phyloP scores from a whole-genome alignment of 2,113 vertebrate genomes.

The human (Homo sapiens) region DNA sequence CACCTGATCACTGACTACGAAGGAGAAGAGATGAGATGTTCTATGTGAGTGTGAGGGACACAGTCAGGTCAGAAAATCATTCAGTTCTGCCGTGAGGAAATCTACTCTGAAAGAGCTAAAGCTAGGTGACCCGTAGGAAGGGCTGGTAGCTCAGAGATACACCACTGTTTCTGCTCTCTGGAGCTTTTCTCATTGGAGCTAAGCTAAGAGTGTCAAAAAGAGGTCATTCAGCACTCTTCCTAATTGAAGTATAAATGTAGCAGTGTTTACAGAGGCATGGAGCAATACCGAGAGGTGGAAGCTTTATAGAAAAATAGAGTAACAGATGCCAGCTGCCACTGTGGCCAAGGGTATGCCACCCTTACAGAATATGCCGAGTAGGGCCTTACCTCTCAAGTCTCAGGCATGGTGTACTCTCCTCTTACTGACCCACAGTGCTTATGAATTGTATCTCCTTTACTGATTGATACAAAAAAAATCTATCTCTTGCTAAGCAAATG shows the following conservation, averaged over 20 bases:
- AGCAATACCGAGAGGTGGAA: background rate
- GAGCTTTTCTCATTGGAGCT: background rate
- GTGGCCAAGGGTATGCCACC: background rate
- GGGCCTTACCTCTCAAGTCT: background rate
- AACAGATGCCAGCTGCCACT: background rate
- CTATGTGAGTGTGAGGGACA: background rate
- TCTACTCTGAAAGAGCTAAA: background rate
- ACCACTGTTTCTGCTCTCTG: background rate
- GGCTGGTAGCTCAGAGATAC: background rate
- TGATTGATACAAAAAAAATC: background rate
- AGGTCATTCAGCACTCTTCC: background rate
- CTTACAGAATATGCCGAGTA: background rate
- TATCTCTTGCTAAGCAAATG: background rate
- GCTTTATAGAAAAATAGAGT: background rate
- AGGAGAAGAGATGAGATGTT: background rate
- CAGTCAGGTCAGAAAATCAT: background rate
- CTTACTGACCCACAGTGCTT: background rate
- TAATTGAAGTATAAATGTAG: background rate
- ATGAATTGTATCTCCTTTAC: background rate
- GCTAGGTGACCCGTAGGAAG: background rate
- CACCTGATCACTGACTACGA: background rate
- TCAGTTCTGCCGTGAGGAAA: background rate
- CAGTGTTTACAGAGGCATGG: background rate
- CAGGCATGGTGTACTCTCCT: background rate
- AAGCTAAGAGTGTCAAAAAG: background rate